A percentile compares a stretch with the other conserved stretches of the same genome.
Conservation (phyloP, 2,888 invertebrate species). For the Tetanocera ferruginea region DNA sequence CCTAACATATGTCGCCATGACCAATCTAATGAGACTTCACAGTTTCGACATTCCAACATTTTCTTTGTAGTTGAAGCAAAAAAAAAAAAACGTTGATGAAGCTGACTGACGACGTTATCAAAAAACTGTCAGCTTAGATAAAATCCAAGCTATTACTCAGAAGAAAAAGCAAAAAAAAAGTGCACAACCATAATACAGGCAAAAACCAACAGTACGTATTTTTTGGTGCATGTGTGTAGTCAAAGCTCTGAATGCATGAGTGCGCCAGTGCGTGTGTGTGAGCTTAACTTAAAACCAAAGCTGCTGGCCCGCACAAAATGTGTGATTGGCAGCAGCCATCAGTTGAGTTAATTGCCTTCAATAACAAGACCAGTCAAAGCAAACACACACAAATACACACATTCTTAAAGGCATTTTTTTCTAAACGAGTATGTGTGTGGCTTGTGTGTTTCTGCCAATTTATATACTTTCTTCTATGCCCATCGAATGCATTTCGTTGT, state of each 20-base stretch:
- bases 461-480: too few species aligned
- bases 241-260: neutral
- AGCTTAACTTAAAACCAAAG: neutral
- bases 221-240: neutral
- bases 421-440: neutral
- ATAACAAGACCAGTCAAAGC: constrained; percentile 38
- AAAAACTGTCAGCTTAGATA: too few species aligned
- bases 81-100: too few species aligned
- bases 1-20: neutral
- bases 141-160: too few species aligned
- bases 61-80: too few species aligned
- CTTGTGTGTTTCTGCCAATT: neutral
- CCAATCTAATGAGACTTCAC: too few species aligned
- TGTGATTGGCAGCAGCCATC: constrained; percentile 64
- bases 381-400: neutral
- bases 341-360: constrained; percentile 63
- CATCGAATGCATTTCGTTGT: neutral
- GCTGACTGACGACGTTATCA: too few species aligned
- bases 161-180: too few species aligned
- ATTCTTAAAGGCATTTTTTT: neutral
- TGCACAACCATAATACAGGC: too few species aligned
- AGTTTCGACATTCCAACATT: too few species aligned
- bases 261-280: neutral
- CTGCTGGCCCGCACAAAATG: constrained; percentile 8
- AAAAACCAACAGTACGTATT: neutral